Conservation (phyloP, 2,888 invertebrate genomes). For the Eupsilia transversa region DNA sequence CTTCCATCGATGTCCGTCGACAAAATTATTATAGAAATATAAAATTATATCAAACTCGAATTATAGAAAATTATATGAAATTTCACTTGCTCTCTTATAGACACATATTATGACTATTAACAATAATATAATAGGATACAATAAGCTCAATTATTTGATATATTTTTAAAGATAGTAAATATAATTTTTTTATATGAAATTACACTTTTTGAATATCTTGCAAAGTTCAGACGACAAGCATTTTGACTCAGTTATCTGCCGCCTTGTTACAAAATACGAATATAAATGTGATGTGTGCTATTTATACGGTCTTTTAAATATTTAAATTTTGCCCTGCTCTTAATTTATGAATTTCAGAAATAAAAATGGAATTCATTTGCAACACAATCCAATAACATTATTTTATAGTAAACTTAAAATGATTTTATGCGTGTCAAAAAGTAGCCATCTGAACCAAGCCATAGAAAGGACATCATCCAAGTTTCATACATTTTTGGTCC, state of each 20-base stretch:
- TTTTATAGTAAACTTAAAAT: neutral
- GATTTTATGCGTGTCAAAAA: neutral
- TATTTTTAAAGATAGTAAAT: constrained; percentile 29
- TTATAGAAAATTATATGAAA: constrained; percentile 4
- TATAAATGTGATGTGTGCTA: too few relatives aligned
- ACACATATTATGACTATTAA: constrained; percentile 11
- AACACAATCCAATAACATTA: constrained; percentile 5
- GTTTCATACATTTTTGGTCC: neutral
- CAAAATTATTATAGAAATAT: constrained; percentile 13
- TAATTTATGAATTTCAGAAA: neutral
- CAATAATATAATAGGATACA: constrained; percentile 8
- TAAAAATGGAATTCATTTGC: neutral
- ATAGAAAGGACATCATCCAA: neutral
- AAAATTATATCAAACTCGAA: constrained; percentile 30
- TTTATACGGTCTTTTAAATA: neutral
- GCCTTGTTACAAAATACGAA: neutral
- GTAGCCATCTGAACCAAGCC: constrained; percentile 30
- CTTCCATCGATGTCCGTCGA: neutral
- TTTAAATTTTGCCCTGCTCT: neutral
- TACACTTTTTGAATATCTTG: constrained; percentile 13
- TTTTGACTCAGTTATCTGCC: neutral
- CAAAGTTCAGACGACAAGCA: constrained; percentile 25
- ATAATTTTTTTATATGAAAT: constrained; percentile 21
- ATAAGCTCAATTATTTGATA: constrained; percentile 30
- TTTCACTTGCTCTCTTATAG: constrained; percentile 22